Conservation (phyloP, 2,888 invertebrate genomes). For the Heliconius ismenius region DNA sequence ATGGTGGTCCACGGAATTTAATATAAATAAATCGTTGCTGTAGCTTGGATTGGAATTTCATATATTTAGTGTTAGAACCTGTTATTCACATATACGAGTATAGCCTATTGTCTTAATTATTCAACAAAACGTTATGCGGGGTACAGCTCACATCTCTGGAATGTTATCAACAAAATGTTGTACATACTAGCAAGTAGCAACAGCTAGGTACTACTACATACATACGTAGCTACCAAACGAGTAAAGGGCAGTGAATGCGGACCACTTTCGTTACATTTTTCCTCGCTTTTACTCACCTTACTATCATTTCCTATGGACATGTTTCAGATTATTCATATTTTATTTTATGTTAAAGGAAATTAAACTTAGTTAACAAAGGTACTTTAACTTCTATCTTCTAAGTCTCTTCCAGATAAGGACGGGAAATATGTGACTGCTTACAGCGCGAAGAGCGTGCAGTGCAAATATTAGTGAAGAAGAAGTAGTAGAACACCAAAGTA, state of each 20-base stretch:
- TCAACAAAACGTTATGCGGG: neutral
- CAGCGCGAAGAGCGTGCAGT: too few relatives aligned
- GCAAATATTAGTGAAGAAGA: too few relatives aligned
- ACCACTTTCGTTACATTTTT: constrained; percentile 39
- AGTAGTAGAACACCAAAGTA: too few relatives aligned
- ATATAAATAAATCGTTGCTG: neutral
- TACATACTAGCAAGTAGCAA: neutral
- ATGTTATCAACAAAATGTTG: constrained; percentile 1
- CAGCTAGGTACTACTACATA: neutral
- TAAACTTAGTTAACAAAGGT: too few relatives aligned
- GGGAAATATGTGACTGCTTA: too few relatives aligned
- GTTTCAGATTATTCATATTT: constrained; percentile 27
- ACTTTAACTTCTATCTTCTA: too few relatives aligned
- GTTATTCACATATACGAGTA: too few relatives aligned
- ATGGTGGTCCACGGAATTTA: neutral
- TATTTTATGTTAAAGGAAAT: too few relatives aligned
- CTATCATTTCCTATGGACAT: constrained; percentile 32
- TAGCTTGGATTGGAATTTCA: neutral
- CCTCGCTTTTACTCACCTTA: constrained; percentile 41
- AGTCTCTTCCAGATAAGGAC: too few relatives aligned
- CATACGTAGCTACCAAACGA: neutral
- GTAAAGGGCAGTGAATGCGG: constrained; percentile 36
- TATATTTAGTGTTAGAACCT: neutral
- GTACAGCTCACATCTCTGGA: neutral
- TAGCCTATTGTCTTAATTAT: neutral